phyloP scores from a whole-genome alignment of 2,797 vertebrate species.

The Distichodus sexfasciatus region DNA sequence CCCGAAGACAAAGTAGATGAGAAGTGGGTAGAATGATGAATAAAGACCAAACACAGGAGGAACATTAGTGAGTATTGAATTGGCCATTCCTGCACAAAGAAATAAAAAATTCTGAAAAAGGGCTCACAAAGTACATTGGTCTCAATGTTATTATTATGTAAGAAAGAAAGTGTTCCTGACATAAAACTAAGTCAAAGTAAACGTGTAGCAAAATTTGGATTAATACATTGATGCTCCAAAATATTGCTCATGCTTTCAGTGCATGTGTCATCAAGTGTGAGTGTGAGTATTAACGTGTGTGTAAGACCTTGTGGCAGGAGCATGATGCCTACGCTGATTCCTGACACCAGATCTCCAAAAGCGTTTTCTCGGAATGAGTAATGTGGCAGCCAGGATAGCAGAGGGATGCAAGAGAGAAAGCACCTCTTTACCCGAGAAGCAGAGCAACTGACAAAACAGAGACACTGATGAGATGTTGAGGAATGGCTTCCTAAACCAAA shows the following conservation, averaged over 20 bases:
- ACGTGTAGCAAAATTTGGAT: too few species aligned
- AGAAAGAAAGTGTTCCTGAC: background rate
- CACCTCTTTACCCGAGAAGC: constrained; percentile 65
- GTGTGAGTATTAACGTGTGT: background rate
- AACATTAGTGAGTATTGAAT: constrained; percentile 82
- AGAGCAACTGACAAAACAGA: constrained; percentile 72
- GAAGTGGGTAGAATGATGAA: constrained; percentile 84
- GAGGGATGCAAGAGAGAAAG: constrained; percentile 74
- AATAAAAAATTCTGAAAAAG: background rate
- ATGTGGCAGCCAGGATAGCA: constrained; percentile 84
- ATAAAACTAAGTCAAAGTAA: background rate
- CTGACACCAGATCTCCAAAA: constrained; percentile 84
- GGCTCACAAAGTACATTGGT: background rate
- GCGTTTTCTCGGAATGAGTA: constrained; percentile 84
- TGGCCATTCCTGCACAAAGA: constrained; percentile 78
- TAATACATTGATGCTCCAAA: too few species aligned
- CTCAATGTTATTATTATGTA: too few species aligned
- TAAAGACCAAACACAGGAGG: constrained; percentile 87
- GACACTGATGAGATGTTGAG: background rate
- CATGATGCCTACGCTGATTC: constrained; percentile 88
- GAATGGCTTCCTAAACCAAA: too few species aligned
- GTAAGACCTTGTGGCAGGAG: constrained; percentile 81
- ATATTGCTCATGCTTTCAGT: too few species aligned
- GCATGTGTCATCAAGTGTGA: too few species aligned
- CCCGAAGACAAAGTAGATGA: constrained; percentile 85